Evolutionary conservation across 2,113 vertebrate genomes (phyloP), one percentile per base, ranked within the genome.

Genomic region (Oncorhynchus mykiss): DNA sequence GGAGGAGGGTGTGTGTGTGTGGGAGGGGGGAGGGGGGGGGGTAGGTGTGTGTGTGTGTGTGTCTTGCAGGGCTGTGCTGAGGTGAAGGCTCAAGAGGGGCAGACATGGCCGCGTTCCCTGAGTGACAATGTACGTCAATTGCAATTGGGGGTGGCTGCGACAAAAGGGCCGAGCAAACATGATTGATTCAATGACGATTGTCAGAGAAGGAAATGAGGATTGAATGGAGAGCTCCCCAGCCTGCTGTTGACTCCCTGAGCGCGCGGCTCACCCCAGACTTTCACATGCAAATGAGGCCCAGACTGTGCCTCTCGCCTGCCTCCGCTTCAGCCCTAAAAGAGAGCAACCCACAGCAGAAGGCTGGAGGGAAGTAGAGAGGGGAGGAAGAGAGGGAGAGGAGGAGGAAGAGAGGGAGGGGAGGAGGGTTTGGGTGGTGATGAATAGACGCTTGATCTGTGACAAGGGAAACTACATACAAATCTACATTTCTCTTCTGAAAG

Each of bases 221-320:
- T 96, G 94, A 97, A 96, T 95, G 91, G 95, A 91, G 88, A 76
- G 48, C 64, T 4, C 91, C 92, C 91, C 91, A 89, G 93, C 95
- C 93, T 93, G 93, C 86, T 82, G 89, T 83, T 64, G 79, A 85
- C 79, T 93, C 94, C 92, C 93, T 91, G 86, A 94, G 94, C 94
- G 92, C 93, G 93, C 91, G 93, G 94, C 85, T 93, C 93, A 95
- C 87, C 84, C 90, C 86, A 84, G 92, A 94, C 95, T 95, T 97
- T 97, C 94, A 93, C 94, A 98, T 98, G 96, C 94, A 96, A 97
- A 99, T 98, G 94, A 95, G 93, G 51, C 81, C 72, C 54, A 90
- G 90, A 88, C 87, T 87, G 89, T 82, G 85, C 87, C 90, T 88
- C 88, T 91, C 87, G 87, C 89, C 64, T 66, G 59, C 72, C 20